Evolutionary conservation across 2,888 invertebrate genomes (phyloP).

Genomic region (Harpalus rufipes): DNA sequence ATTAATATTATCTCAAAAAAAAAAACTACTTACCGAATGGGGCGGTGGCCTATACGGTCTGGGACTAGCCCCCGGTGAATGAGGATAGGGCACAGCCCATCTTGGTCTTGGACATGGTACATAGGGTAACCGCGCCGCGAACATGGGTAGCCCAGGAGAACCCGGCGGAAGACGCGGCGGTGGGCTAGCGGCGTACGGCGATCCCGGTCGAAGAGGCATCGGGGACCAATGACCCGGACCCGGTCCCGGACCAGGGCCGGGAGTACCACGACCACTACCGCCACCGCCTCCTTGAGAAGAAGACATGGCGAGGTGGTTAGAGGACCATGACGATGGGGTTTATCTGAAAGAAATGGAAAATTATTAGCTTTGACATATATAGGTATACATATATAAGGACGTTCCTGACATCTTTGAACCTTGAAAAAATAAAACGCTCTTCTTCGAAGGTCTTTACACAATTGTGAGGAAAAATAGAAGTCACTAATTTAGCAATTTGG

Average conservation of each 20-base stretch:
- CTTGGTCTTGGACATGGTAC: constrained; percentile 84
- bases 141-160: constrained; percentile 76
- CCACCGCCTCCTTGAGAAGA: constrained; percentile 74
- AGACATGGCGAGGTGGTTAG: constrained; percentile 4
- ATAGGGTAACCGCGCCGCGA: constrained; percentile 77
- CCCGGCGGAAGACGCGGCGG: constrained; percentile 84
- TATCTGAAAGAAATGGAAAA: no score
- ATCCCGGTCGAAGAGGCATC: constrained; percentile 83
- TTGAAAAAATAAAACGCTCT: no score
- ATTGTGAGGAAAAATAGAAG: no score
- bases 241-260: constrained; percentile 77
- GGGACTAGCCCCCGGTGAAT: constrained; percentile 72
- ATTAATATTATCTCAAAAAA: no score
- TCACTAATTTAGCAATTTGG: no score
- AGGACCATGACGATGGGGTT: no score
- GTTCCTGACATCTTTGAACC: no score
- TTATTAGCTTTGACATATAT: no score
- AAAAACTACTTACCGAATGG: constrained; percentile 60
- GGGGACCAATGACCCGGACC: constrained; percentile 80
- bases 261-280: constrained; percentile 77
- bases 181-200: constrained; percentile 87
- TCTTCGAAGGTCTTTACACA: no score
- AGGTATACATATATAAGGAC: no score
- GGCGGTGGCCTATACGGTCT: constrained; percentile 72
- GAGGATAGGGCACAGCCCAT: constrained; percentile 80